A percentile compares a stretch with the other conserved stretches of the same genome.
phyloP scores from a whole-genome alignment of 2,113 vertebrate species.

The Tamias sibiricus region DNA sequence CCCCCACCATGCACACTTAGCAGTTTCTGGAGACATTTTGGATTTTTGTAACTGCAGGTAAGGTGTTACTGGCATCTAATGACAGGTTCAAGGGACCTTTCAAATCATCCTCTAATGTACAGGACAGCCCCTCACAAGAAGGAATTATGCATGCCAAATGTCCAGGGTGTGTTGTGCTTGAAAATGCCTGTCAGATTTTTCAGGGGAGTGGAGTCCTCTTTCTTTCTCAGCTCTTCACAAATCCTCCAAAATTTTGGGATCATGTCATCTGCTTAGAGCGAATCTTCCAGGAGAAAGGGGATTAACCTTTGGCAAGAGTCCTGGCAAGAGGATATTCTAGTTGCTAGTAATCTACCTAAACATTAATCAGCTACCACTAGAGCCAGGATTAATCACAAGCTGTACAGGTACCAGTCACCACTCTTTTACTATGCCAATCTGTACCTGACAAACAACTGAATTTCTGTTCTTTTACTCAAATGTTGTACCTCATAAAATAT shows the following conservation, averaged over 20 bases:
- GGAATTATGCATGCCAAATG: background rate
- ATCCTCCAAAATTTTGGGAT: background rate
- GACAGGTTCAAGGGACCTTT: fast-evolving
- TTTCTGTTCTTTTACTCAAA: background rate
- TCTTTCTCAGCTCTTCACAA: background rate
- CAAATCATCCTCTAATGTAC: background rate
- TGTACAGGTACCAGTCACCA: background rate
- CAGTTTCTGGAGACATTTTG: background rate
- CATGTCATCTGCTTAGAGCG: background rate
- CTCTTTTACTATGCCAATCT: background rate
- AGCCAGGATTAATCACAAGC: background rate
- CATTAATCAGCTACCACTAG: background rate
- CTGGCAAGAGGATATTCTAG: background rate
- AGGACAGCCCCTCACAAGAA: background rate
- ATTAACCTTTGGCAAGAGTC: background rate
- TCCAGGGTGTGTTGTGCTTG: background rate
- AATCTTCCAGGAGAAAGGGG: background rate
- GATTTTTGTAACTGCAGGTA: background rate
- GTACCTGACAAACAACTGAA: background rate
- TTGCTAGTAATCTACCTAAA: background rate
- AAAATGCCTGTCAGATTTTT: background rate
- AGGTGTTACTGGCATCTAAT: background rate
- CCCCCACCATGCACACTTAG: fast-evolving
- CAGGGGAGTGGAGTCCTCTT: background rate
- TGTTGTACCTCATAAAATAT: background rate